These are phyloP conservation scores for Tubulanus polymorphus DNA, from an alignment of 2,888 invertebrate genomes.

Conservation along the genomic window DNA sequence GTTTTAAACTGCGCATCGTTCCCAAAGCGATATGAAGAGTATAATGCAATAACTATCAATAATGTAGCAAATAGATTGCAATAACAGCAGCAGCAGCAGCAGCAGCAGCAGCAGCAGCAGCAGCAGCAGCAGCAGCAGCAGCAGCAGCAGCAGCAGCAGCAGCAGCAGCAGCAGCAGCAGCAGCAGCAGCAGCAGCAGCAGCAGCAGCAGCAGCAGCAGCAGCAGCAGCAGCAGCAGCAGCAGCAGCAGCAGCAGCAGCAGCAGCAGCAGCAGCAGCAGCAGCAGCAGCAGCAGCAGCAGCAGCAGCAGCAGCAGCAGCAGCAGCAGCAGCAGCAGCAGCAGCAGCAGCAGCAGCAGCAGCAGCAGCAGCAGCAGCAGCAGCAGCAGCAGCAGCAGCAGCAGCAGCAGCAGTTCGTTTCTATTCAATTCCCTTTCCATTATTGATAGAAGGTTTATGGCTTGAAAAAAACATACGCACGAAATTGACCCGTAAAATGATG, in stretches of 20 bases:
- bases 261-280: slow-evolving; percentile 3
- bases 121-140: slow-evolving; percentile 10
- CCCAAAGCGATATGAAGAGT: background rate
- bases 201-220: slow-evolving; percentile 37
- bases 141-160: slow-evolving; percentile 10
- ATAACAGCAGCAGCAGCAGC: slow-evolving; percentile 8
- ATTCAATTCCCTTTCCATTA: no score
- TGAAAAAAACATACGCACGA: no score
- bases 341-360: slow-evolving; percentile 38
- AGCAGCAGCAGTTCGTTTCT: background rate
- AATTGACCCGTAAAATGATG: no score
- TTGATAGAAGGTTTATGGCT: no score
- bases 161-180: slow-evolving; percentile 11
- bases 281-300: slow-evolving; percentile 10
- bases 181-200: slow-evolving; percentile 37
- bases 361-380: slow-evolving; percentile 37
- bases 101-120: slow-evolving; percentile 10
- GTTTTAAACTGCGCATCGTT: no score
- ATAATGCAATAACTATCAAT: background rate
- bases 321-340: slow-evolving; percentile 11
- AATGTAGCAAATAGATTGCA: background rate
- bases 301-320: slow-evolving; percentile 8
- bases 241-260: slow-evolving; percentile 9
- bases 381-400: slow-evolving; percentile 37
- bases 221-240: slow-evolving; percentile 4